These are phyloP conservation scores for Prosopocoilus inquinatus DNA, from an alignment of 2,888 invertebrate species.

Conservation along the genomic window DNA sequence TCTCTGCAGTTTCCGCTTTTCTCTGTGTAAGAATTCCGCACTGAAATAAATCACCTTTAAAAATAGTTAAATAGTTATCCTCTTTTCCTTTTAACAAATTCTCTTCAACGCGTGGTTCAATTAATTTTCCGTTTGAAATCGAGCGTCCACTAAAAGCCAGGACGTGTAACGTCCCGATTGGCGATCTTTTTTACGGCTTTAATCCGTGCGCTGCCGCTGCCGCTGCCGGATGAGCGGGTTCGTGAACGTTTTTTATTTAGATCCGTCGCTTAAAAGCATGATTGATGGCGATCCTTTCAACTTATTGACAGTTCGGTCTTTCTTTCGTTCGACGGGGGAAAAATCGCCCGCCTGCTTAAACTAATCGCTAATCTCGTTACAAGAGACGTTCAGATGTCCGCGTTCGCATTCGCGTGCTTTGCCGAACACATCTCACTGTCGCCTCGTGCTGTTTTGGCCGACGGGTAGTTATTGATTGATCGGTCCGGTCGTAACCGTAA, in stretches of 20 bases:
- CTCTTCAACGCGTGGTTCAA: not conserved
- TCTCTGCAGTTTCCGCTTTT: no score
- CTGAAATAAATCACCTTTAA: no score
- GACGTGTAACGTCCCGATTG: not conserved
- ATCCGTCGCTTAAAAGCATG: conserved; percentile 27
- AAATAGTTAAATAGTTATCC: no score
- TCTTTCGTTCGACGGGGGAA: conserved; percentile 5
- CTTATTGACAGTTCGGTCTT: conserved; percentile 27
- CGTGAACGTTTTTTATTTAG: not conserved
- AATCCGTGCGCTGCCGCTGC: not conserved
- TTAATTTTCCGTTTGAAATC: not conserved
- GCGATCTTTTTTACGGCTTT: not conserved
- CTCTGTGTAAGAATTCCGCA: no score
- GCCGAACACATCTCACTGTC: no score
- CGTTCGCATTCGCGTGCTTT: no score
- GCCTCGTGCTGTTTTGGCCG: no score
- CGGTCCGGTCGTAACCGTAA: no score
- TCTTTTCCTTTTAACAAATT: no score
- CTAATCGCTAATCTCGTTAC: not conserved
- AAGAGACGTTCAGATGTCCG: not conserved
- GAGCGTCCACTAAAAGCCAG: not conserved
- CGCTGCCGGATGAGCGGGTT: not conserved
- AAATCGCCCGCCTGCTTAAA: not conserved
- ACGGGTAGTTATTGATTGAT: no score
- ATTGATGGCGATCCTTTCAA: conserved; percentile 29